Evolutionary conservation across 2,797 vertebrate species (phyloP).

Genomic region (Sphenopsis melanotis): DNA sequence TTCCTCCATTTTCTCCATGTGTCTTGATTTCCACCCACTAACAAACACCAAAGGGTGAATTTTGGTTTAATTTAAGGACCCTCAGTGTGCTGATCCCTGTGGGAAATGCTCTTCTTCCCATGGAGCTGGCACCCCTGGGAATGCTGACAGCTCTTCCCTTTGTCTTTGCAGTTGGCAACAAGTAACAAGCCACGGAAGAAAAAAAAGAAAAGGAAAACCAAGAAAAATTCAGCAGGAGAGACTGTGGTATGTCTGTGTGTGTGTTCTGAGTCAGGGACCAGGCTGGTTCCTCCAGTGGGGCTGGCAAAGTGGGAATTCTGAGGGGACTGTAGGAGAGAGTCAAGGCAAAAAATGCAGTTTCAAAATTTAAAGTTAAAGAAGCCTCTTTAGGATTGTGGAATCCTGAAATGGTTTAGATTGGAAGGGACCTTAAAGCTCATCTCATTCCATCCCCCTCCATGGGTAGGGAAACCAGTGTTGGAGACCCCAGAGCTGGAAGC

Average conservation of each 20-base stretch:
- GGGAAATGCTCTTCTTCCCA: not conserved
- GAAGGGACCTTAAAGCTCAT: not conserved
- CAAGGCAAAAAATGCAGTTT: not conserved
- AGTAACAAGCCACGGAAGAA: constrained; percentile 85
- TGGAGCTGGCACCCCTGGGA: not conserved
- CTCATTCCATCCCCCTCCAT: not conserved
- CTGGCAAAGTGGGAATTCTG: not conserved
- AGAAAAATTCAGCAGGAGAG: constrained; percentile 70
- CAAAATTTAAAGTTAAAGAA: not conserved
- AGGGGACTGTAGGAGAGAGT: not conserved
- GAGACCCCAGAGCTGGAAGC: not conserved
- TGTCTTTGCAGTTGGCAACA: constrained; percentile 65
- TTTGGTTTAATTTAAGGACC: not conserved
- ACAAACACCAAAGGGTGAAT: not conserved
- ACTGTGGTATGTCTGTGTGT: constrained; percentile 67
- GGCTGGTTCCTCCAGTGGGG: not conserved
- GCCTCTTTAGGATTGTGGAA: rapidly evolving
- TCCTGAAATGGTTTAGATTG: not conserved
- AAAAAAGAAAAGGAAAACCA: constrained; percentile 92
- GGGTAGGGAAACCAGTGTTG: not conserved
- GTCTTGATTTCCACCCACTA: not conserved
- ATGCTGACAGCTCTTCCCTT: not conserved
- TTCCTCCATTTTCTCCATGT: not conserved
- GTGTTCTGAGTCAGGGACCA: not conserved
- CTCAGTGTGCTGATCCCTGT: not conserved